Evolutionary conservation across 2,888 invertebrate genomes (phyloP).

Genomic region (Melanotus villosus): DNA sequence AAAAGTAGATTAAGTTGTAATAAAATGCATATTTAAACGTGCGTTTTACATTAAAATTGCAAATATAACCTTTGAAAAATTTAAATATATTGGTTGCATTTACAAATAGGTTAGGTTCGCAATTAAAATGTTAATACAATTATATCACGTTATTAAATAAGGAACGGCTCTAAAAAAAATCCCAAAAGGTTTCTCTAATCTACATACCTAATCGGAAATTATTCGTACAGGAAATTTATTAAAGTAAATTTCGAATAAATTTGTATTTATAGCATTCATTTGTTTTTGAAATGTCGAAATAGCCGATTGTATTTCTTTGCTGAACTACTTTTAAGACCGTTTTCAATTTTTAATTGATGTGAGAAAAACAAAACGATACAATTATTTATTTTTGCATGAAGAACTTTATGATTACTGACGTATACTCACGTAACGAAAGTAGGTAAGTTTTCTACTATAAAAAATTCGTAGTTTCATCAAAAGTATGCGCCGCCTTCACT

Average conservation of each 20-base stretch:
- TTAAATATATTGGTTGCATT: no score
- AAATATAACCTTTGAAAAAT: constrained; percentile 4
- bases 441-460: constrained; percentile 4
- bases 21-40: no score
- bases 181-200: constrained; percentile 16
- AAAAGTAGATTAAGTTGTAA: no score
- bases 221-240: constrained; percentile 6
- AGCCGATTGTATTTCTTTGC: background rate
- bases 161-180: background rate
- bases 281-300: background rate
- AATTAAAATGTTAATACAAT: background rate
- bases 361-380: background rate
- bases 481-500: background rate
- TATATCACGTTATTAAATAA: constrained; percentile 1
- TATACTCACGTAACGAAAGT: constrained; percentile 11
- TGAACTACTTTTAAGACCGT: no score
- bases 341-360: background rate
- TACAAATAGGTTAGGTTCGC: background rate
- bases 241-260: background rate
- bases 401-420: background rate
- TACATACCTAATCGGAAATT: background rate
- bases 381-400: background rate
- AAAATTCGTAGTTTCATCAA: background rate
- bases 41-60: constrained; percentile 8
- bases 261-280: background rate